Evolutionary conservation across 2,113 vertebrate species (phyloP).

Genomic region (Podiceps cristatus): DNA sequence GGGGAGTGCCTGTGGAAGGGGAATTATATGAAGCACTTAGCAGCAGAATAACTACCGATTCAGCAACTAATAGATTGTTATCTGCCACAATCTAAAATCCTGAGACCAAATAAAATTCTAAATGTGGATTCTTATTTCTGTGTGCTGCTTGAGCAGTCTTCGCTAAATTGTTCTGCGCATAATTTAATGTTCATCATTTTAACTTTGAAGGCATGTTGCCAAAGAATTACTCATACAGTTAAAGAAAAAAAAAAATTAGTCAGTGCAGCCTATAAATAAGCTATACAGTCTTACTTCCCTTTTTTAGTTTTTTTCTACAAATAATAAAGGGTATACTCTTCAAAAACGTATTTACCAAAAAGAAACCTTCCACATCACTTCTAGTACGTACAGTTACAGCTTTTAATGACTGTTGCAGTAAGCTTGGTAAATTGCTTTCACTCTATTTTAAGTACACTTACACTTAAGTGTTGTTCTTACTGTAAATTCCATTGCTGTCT

Average conservation of each 20-base stretch:
- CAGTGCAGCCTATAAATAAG: conserved; percentile 11
- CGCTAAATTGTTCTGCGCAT: background rate
- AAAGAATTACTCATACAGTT: conserved; percentile 42
- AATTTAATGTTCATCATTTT: conserved; percentile 58
- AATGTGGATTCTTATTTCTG: background rate
- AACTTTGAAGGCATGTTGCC: conserved; percentile 34
- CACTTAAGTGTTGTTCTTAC: background rate
- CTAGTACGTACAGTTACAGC: background rate
- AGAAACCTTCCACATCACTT: background rate
- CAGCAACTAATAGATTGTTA: conserved; percentile 32
- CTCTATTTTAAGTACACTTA: background rate
- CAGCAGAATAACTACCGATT: conserved; percentile 23
- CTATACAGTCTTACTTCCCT: background rate
- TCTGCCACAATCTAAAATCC: conserved; percentile 28
- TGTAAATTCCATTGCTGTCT: background rate
- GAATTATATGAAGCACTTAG: conserved; percentile 14
- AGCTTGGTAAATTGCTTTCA: background rate
- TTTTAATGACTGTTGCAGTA: conserved; percentile 5
- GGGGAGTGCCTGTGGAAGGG: background rate
- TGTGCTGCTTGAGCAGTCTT: conserved; percentile 20
- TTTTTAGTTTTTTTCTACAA: conserved; percentile 23
- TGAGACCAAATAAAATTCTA: conserved; percentile 32
- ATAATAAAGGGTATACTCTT: background rate
- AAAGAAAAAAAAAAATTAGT: background rate
- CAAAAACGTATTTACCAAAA: conserved; percentile 31